These are phyloP conservation scores for Recurvirostra avosetta DNA, from an alignment of 2,113 vertebrate genomes.

Conservation along the genomic window DNA sequence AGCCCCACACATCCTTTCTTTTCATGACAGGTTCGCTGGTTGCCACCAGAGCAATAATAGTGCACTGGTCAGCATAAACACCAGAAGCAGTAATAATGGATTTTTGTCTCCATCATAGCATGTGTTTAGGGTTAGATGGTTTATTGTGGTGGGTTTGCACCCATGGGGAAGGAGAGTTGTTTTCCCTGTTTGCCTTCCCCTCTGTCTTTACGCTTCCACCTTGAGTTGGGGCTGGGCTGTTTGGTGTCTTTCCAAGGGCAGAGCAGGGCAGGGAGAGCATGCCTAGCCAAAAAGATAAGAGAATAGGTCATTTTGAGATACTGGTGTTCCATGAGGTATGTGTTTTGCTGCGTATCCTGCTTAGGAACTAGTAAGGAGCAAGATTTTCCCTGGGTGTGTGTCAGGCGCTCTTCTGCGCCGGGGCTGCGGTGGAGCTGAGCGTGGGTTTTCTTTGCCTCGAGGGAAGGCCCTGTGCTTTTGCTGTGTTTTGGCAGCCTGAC, in stretches of 20 bases:
- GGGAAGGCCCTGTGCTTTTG: neutral
- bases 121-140: neutral
- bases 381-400: neutral
- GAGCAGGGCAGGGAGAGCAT: neutral
- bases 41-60: neutral
- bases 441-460: neutral
- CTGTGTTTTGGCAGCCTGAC: neutral
- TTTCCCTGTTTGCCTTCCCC: neutral
- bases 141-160: neutral
- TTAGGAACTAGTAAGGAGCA: neutral
- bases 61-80: neutral
- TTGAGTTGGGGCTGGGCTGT: neutral
- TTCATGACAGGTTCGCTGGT: neutral
- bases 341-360: neutral
- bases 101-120: neutral
- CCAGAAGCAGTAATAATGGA: neutral
- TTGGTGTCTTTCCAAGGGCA: neutral
- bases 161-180: neutral
- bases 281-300: neutral
- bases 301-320: neutral
- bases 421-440: neutral
- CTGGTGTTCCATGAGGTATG: neutral
- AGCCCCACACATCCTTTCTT: neutral
- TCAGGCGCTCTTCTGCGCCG: neutral
- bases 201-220: neutral